Percentiles rank a stretch among this genome's conserved stretches.
These are phyloP conservation scores for Acipenser oxyrinchus DNA, from an alignment of 2,797 vertebrate species.

Conservation along the genomic window DNA sequence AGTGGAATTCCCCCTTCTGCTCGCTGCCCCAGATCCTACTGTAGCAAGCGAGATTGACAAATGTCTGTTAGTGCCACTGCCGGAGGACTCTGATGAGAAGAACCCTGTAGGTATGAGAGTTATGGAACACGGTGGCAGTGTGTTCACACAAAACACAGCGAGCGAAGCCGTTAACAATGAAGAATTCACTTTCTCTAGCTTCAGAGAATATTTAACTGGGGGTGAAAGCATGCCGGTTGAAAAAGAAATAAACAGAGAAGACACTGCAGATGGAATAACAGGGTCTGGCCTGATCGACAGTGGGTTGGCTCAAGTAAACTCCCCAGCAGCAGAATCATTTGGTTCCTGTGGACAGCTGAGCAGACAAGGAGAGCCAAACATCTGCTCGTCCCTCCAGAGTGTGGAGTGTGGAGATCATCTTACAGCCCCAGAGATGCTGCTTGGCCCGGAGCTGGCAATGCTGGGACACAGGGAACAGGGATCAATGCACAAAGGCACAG, in stretches of 20 bases:
- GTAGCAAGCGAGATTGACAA: constrained; percentile 20
- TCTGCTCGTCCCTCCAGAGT: constrained; percentile 29
- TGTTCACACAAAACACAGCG: constrained; percentile 47
- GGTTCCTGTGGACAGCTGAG: constrained; percentile 49
- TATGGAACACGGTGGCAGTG: constrained; percentile 45
- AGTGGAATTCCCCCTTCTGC: constrained; percentile 52
- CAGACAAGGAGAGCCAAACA: constrained; percentile 32
- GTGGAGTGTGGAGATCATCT: constrained; percentile 42
- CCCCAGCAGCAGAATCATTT: constrained; percentile 10
- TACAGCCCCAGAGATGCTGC: constrained; percentile 41
- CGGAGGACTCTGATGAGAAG: constrained; percentile 17
- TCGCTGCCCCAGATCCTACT: constrained; percentile 17
- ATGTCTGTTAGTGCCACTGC: constrained; percentile 14
- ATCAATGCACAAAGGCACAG: constrained; percentile 30
- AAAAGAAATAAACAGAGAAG: constrained; percentile 7
- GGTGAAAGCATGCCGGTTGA: too few relatives aligned
- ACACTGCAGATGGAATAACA: constrained; percentile 12
- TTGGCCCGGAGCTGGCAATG: constrained; percentile 31
- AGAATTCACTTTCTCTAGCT: constrained; percentile 46
- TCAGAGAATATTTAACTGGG: constrained; percentile 63
- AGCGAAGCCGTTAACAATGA: constrained; percentile 37
- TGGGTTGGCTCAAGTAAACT: neutral
- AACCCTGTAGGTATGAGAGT: constrained; percentile 43
- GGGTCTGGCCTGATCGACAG: constrained; percentile 9
- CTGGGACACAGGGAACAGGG: constrained; percentile 35